Percentiles rank a stretch among this genome's conserved stretches.
Evolutionary conservation across 2,797 vertebrate species (phyloP).

Genomic region (Synanceia verrucosa): DNA sequence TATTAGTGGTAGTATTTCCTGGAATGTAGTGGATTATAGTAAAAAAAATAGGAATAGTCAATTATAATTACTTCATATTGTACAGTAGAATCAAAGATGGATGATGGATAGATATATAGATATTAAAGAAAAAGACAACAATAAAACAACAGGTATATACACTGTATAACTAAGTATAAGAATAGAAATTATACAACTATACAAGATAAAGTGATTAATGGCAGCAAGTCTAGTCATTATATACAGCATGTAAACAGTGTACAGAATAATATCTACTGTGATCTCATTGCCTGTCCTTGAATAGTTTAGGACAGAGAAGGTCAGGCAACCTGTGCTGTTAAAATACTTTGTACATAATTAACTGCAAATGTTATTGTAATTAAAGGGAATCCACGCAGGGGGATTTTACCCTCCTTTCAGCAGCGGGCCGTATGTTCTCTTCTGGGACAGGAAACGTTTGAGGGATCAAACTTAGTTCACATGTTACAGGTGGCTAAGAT

Average conservation of each 20-base stretch:
- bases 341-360: constrained; percentile 63
- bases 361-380: constrained; percentile 64
- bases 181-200: neutral
- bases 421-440: constrained; percentile 56
- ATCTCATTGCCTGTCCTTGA: constrained; percentile 7
- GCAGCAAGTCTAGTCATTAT: neutral
- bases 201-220: neutral
- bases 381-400: constrained; percentile 60
- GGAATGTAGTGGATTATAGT: neutral
- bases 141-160: neutral
- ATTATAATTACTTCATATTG: neutral
- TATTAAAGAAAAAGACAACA: neutral
- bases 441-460: constrained; percentile 66
- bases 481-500: constrained; percentile 76
- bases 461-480: constrained; percentile 75
- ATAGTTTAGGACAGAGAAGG: constrained; percentile 18
- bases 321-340: constrained; percentile 44
- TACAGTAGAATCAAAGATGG: neutral
- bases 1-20: neutral
- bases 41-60: neutral
- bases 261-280: neutral
- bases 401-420: constrained; percentile 61
- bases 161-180: no score
- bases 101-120: no score
- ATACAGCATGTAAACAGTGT: neutral